phyloP scores from a whole-genome alignment of 1,140 invertebrate species.

The Drosophila chauvacae region DNA sequence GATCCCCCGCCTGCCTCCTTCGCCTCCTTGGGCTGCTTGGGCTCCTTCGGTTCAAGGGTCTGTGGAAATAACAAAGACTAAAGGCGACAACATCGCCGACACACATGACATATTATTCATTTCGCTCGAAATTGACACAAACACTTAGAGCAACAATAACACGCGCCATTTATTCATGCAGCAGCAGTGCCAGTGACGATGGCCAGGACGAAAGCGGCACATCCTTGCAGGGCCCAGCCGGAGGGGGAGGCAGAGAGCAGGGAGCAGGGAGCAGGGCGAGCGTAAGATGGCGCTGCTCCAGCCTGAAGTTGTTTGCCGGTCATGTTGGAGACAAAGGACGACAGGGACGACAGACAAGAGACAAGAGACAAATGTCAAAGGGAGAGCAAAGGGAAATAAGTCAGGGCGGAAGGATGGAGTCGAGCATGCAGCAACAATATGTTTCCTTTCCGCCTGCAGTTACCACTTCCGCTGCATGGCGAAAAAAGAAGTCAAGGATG shows the following conservation, averaged over 20 bases:
- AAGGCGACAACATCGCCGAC: slow-evolving; percentile 55
- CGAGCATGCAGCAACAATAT: slow-evolving; percentile 44
- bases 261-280: slow-evolving; percentile 8
- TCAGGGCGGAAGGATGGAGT: neutral
- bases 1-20: neutral
- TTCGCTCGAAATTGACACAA: slow-evolving; percentile 72
- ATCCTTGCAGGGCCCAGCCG: neutral
- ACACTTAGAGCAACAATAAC: slow-evolving; percentile 72
- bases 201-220: neutral
- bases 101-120: slow-evolving; percentile 71
- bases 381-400: slow-evolving; percentile 7
- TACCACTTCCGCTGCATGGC: slow-evolving; percentile 43
- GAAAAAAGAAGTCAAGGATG: neutral
- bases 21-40: slow-evolving; percentile 7
- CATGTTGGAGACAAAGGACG: slow-evolving; percentile 55
- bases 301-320: slow-evolving; percentile 55
- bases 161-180: slow-evolving; percentile 68
- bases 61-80: slow-evolving; percentile 62
- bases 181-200: slow-evolving; percentile 26
- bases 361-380: slow-evolving; percentile 48
- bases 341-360: slow-evolving; percentile 47
- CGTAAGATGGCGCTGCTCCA: slow-evolving; percentile 36
- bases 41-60: slow-evolving; percentile 6
- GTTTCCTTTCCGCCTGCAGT: slow-evolving; percentile 53
- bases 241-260: neutral